Percentiles rank a stretch among this genome's conserved stretches.
Conservation (phyloP, 2,888 invertebrate species). For the Drosophila paramelanica region DNA sequence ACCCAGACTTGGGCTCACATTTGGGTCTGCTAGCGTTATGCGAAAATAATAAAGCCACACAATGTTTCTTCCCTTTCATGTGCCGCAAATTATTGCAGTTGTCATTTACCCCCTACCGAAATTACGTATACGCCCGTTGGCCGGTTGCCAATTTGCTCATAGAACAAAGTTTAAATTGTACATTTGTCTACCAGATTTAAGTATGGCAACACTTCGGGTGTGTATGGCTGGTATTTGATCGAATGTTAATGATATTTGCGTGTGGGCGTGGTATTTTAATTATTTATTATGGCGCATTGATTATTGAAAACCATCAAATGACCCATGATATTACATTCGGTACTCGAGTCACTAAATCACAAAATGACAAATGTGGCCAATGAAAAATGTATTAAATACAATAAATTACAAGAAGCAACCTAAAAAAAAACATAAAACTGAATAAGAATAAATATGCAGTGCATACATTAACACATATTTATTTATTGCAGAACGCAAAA, state of each 20-base stretch:
- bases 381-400: slow-evolving; percentile 40
- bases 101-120: slow-evolving; percentile 8
- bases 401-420: slow-evolving; percentile 51
- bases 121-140: slow-evolving; percentile 25
- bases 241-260: slow-evolving; percentile 15
- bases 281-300: slow-evolving; percentile 52
- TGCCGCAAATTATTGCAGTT: slow-evolving; percentile 50
- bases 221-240: slow-evolving; percentile 19
- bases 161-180: neutral
- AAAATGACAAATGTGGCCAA: slow-evolving; percentile 59
- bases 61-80: slow-evolving; percentile 6
- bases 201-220: slow-evolving; percentile 20
- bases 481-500: slow-evolving; percentile 39
- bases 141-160: neutral
- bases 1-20: slow-evolving; percentile 8
- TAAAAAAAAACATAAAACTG: slow-evolving; percentile 2
- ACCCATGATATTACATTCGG: slow-evolving; percentile 36
- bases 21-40: slow-evolving; percentile 36
- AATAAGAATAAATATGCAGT: slow-evolving; percentile 3
- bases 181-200: slow-evolving; percentile 13
- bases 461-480: slow-evolving; percentile 21
- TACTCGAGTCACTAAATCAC: slow-evolving; percentile 64
- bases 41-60: slow-evolving; percentile 57
- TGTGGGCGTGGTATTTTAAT: slow-evolving; percentile 36
- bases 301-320: slow-evolving; percentile 50